Evolutionary conservation across 2,888 invertebrate species (phyloP).

Genomic region (Dione juno): DNA sequence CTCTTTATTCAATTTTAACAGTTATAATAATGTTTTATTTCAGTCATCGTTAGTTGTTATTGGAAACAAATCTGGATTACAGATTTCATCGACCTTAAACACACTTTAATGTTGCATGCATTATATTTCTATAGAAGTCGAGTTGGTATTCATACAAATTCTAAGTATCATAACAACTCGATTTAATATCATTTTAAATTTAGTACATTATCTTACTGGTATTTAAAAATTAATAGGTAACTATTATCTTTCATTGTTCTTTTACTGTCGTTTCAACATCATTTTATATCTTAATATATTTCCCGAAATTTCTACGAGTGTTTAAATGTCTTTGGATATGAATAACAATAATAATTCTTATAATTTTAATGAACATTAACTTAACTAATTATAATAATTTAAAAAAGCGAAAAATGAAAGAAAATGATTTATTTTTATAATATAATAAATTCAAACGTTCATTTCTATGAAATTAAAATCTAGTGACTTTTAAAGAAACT

Average conservation of each 20-base stretch:
- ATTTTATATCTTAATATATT: constrained; percentile 44
- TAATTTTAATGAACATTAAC: constrained; percentile 41
- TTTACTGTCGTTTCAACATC: constrained; percentile 59
- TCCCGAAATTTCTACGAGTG: constrained; percentile 43
- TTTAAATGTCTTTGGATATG: constrained; percentile 46
- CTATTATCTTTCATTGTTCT: constrained; percentile 57
- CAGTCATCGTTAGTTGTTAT: constrained; percentile 77
- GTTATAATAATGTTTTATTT: constrained; percentile 79
- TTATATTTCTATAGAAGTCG: constrained; percentile 42
- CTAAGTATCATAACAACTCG: constrained; percentile 38
- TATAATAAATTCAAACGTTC: constrained; percentile 20
- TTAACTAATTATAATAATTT: constrained; percentile 15
- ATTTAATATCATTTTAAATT: constrained; percentile 45
- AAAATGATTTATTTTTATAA: not conserved
- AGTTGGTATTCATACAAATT: constrained; percentile 46
- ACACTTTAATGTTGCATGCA: constrained; percentile 47
- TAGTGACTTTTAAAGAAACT: constrained; percentile 35
- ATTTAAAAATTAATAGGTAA: constrained; percentile 60
- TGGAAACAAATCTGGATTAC: constrained; percentile 49
- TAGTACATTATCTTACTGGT: constrained; percentile 42
- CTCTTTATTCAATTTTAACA: constrained; percentile 83
- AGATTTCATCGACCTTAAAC: constrained; percentile 48
- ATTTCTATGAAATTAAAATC: constrained; percentile 18
- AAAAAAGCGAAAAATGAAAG: constrained; percentile 14
- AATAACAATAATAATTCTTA: constrained; percentile 41